These are phyloP conservation scores for Lates calcarifer DNA, from an alignment of 2,113 vertebrate species.

Conservation along the genomic window DNA sequence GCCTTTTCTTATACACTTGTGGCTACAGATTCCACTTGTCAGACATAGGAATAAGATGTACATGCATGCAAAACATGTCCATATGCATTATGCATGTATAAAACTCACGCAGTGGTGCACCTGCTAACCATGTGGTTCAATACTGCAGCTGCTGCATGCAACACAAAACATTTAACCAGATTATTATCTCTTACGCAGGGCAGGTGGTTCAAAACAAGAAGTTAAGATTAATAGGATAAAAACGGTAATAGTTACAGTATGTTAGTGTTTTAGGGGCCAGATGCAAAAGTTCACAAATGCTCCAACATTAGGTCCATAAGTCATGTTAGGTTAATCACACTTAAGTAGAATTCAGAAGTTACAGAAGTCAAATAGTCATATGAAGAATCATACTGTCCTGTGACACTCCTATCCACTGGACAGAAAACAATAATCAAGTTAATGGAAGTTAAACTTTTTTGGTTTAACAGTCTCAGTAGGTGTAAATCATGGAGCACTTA, in stretches of 20 bases:
- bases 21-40: slow-evolving; percentile 3
- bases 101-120: slow-evolving; percentile 53
- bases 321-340: background rate
- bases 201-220: slow-evolving; percentile 33
- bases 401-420: background rate
- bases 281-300: background rate
- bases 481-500: background rate
- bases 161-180: slow-evolving; percentile 29
- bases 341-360: background rate
- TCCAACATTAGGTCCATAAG: background rate
- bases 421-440: background rate
- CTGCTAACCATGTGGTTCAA: slow-evolving; percentile 45
- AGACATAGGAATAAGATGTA: slow-evolving; percentile 18
- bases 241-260: background rate
- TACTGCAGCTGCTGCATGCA: slow-evolving; percentile 53
- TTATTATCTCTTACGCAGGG: slow-evolving; percentile 23
- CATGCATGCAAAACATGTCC: slow-evolving; percentile 33
- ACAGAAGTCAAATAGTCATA: background rate
- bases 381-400: background rate
- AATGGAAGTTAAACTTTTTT: background rate
- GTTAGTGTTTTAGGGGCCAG: background rate
- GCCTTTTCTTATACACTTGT: background rate
- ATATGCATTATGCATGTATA: slow-evolving; percentile 53
- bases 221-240: slow-evolving; percentile 15
- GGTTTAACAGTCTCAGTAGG: background rate